Evolutionary conservation across 23 tunicate genomes (phyloP).

Genomic region (Corella eumyota): DNA sequence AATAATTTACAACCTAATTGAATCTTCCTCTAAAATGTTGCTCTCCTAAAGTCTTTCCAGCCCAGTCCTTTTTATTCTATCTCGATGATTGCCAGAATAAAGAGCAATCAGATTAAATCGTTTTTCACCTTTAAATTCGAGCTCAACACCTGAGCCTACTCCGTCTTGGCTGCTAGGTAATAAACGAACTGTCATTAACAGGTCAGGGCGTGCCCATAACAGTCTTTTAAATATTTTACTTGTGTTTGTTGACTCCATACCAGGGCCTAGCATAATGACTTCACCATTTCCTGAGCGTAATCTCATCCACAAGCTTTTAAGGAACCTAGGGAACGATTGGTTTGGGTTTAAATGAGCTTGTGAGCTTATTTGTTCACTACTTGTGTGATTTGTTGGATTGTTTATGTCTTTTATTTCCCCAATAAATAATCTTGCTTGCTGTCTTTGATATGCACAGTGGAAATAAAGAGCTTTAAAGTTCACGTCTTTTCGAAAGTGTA

Average conservation of each 20-base stretch:
- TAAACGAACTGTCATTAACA: constrained; percentile 64
- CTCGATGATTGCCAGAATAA: constrained; percentile 63
- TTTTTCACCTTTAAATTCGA: constrained; percentile 66
- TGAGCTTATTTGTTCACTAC: neutral
- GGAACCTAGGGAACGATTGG: constrained; percentile 46
- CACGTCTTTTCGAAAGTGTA: constrained; percentile 15
- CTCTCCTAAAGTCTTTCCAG: constrained; percentile 52
- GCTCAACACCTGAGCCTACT: constrained; percentile 88
- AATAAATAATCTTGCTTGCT: constrained; percentile 14
- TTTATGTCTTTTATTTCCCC: constrained; percentile 7
- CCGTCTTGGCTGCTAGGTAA: constrained; percentile 88
- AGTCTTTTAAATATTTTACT: constrained; percentile 61
- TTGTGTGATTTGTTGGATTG: neutral
- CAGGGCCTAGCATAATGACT: constrained; percentile 87
- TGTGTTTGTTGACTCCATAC: constrained; percentile 86
- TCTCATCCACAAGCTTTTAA: constrained; percentile 49
- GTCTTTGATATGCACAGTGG: constrained; percentile 70
- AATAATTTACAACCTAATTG: too few relatives aligned
- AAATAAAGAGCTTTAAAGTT: constrained; percentile 78
- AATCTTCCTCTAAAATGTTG: constrained; percentile 63
- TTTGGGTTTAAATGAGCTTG: neutral
- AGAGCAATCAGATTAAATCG: constrained; percentile 80
- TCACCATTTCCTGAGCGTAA: constrained; percentile 52
- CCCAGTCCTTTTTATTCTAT: constrained; percentile 32
- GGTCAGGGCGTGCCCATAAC: constrained; percentile 68